Evolutionary conservation across 2,113 vertebrate genomes (phyloP).

Genomic region (Pseudorhombus dupliciocellatus): DNA sequence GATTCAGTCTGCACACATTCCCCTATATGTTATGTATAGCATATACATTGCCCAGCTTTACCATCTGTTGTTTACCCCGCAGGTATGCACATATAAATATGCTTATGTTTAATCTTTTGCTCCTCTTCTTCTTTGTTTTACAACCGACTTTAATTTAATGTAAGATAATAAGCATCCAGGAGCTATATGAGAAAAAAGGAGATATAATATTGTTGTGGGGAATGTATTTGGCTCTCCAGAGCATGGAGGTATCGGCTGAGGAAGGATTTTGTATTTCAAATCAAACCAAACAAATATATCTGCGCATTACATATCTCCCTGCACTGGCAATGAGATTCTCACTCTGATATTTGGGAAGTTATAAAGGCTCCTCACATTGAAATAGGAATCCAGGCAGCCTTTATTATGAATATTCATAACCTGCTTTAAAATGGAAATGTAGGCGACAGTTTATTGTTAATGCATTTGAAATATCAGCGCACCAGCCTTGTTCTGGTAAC

Average conservation of each 20-base stretch:
- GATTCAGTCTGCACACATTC: conserved; percentile 12
- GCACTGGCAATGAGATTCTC: conserved; percentile 53
- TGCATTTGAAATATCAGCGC: conserved; percentile 63
- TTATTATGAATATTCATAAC: conserved; percentile 76
- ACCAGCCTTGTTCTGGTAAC: conserved; percentile 57
- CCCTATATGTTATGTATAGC: background rate
- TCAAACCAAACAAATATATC: conserved; percentile 42
- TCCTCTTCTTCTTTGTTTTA: conserved; percentile 7
- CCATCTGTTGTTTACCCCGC: conserved; percentile 56
- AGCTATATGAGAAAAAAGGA: conserved; percentile 7
- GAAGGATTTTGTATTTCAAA: conserved; percentile 48
- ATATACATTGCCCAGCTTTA: conserved; percentile 15
- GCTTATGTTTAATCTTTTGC: conserved; percentile 17
- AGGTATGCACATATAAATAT: conserved; percentile 30
- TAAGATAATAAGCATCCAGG: conserved; percentile 7
- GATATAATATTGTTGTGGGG: conserved; percentile 2
- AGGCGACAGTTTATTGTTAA: conserved; percentile 56
- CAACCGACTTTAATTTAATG: background rate
- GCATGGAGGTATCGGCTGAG: conserved; percentile 29
- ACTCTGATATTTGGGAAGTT: conserved; percentile 56
- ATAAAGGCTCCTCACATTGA: conserved; percentile 60
- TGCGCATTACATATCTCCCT: conserved; percentile 51
- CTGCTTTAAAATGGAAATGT: conserved; percentile 62
- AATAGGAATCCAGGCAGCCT: conserved; percentile 57
- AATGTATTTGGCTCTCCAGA: conserved; percentile 34